Conservation (phyloP, 2,797 vertebrate genomes). For the Macropodus opercularis region DNA sequence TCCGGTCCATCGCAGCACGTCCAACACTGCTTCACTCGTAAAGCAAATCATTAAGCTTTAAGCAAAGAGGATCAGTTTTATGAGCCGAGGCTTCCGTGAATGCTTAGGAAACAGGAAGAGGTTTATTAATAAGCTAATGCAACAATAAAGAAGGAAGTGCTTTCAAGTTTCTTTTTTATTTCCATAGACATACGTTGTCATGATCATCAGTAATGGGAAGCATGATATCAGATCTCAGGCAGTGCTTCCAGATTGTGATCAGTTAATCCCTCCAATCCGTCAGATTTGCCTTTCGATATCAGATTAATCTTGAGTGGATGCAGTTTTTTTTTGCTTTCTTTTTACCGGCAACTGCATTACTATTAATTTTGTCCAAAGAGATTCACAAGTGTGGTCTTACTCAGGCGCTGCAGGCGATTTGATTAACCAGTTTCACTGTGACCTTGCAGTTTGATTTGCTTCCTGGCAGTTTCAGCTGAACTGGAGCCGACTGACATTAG, state of each 20-base stretch:
- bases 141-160: conserved; percentile 31
- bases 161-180: conserved; percentile 43
- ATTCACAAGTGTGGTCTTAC: neutral
- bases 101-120: conserved; percentile 12
- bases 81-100: conserved; percentile 12
- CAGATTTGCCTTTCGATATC: conserved; percentile 27
- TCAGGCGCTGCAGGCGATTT: no score
- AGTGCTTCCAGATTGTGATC: conserved; percentile 40
- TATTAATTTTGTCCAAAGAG: conserved; percentile 1
- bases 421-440: neutral
- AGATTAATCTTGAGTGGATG: conserved; percentile 14
- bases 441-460: no score
- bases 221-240: conserved; percentile 32
- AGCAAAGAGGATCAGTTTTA: conserved; percentile 11
- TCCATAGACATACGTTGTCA: conserved; percentile 27
- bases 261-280: conserved; percentile 46
- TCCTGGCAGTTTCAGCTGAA: neutral
- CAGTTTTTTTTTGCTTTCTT: no score
- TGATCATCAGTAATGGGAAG: conserved; percentile 26
- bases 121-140: conserved; percentile 27
- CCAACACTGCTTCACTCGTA: conserved; percentile 13
- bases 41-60: conserved; percentile 18
- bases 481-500: neutral
- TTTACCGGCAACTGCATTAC: neutral
- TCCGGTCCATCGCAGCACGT: conserved; percentile 1